phyloP scores from a whole-genome alignment of 1,140 invertebrate genomes.

The Formica selysi region DNA sequence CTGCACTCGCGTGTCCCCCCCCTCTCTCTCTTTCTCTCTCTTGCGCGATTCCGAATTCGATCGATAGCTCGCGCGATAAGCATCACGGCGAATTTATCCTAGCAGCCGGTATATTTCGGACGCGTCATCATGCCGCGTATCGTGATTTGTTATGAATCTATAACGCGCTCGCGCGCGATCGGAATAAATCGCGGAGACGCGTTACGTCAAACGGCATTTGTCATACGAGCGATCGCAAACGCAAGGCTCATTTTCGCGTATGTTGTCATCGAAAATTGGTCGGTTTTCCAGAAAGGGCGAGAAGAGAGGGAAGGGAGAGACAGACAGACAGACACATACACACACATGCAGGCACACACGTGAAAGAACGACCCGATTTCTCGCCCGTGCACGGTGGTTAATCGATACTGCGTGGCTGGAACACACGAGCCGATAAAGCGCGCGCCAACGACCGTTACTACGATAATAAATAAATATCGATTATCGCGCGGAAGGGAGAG shows the following conservation, averaged over 20 bases:
- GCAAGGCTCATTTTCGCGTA: constrained; percentile 37
- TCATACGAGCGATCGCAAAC: neutral
- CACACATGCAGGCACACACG: neutral
- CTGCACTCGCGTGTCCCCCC: neutral
- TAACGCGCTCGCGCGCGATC: constrained; percentile 1
- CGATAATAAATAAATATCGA: constrained; percentile 61
- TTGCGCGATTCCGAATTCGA: constrained; percentile 5
- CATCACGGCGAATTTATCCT: constrained; percentile 2
- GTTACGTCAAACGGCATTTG: constrained; percentile 37
- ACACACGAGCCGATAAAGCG: constrained; percentile 46
- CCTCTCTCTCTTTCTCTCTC: neutral
- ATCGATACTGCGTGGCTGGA: constrained; percentile 57
- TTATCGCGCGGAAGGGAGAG: constrained; percentile 1
- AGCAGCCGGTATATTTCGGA: constrained; percentile 1
- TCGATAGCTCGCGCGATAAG: constrained; percentile 12
- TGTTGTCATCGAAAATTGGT: constrained; percentile 50
- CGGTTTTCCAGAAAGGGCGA: neutral
- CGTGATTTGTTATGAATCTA: constrained; percentile 30
- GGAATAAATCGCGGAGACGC: constrained; percentile 1
- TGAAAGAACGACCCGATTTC: constrained; percentile 24
- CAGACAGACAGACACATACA: neutral
- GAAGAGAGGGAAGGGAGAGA: neutral
- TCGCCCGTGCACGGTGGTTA: constrained; percentile 3
- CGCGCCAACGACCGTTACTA: constrained; percentile 52
- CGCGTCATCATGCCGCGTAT: neutral